Percentiles rank a stretch among this genome's conserved stretches.
phyloP scores from a whole-genome alignment of 2,797 vertebrate species.

The Parauchenoglanis punctatus region DNA sequence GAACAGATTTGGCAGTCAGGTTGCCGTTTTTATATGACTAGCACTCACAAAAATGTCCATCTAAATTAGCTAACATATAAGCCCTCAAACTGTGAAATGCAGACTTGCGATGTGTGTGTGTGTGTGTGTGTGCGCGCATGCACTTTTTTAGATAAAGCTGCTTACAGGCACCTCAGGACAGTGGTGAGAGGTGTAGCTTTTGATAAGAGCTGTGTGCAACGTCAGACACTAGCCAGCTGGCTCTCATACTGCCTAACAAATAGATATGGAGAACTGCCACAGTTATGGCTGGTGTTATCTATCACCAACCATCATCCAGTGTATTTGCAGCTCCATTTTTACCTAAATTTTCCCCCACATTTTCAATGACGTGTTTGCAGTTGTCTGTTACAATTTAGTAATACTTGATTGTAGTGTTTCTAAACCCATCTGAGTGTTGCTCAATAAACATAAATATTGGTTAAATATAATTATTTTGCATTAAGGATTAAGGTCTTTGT shows the following conservation, averaged over 20 bases:
- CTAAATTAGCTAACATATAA: not conserved
- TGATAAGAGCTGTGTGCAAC: constrained; percentile 44
- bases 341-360: not conserved
- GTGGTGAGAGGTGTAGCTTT: constrained; percentile 60
- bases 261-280: constrained; percentile 49
- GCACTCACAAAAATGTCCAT: not conserved
- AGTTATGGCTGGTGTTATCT: constrained; percentile 56
- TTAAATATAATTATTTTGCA: not conserved
- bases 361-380: not conserved
- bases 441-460: not conserved
- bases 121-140: not conserved
- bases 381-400: not conserved
- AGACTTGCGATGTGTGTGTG: not conserved
- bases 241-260: constrained; percentile 62
- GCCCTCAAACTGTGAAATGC: constrained; percentile 14
- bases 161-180: constrained; percentile 56
- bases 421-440: not conserved
- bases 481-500: not conserved
- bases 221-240: constrained; percentile 68
- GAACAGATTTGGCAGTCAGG: not conserved
- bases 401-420: not conserved
- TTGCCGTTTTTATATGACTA: not conserved
- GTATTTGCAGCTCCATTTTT: constrained; percentile 4
- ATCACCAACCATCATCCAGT: constrained; percentile 30
- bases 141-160: constrained; percentile 54